Conservation (phyloP, 2,113 vertebrate genomes). For the Uria lomvia region DNA sequence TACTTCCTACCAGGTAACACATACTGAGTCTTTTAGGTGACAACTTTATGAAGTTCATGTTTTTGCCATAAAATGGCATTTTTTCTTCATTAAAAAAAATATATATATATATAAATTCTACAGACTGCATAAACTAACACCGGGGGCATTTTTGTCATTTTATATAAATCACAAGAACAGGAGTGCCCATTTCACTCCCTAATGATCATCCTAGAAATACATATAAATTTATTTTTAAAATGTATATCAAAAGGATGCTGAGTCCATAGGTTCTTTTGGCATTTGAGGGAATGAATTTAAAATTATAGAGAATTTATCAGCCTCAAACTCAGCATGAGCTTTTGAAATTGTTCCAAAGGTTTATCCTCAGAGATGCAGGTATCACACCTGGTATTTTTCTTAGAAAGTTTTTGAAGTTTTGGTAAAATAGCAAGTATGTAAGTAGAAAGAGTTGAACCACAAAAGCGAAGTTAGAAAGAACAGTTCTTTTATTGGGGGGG, state of each 20-base stretch:
- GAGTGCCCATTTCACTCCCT: background rate
- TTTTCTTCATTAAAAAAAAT: background rate
- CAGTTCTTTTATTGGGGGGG: background rate
- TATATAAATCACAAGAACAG: slow-evolving; percentile 32
- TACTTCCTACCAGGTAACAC: background rate
- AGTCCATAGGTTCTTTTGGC: slow-evolving; percentile 2
- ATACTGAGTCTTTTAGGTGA: background rate
- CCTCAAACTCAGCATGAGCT: slow-evolving; percentile 28
- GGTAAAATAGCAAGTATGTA: background rate
- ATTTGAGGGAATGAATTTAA: slow-evolving; percentile 27
- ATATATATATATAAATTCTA: slow-evolving; percentile 35
- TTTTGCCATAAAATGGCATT: background rate
- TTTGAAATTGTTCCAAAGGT: slow-evolving; percentile 1
- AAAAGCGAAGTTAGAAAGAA: slow-evolving; percentile 23
- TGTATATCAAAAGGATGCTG: slow-evolving; percentile 9
- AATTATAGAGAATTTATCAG: slow-evolving; percentile 32
- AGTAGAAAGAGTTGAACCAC: slow-evolving; percentile 8
- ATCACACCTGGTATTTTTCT: slow-evolving; percentile 6
- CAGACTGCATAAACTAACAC: background rate
- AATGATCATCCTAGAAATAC: slow-evolving; percentile 39
- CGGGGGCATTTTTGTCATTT: slow-evolving; percentile 36
- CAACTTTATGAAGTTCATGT: background rate
- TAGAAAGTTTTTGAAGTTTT: slow-evolving; percentile 33
- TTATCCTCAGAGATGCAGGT: slow-evolving; percentile 6
- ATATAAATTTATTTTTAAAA: slow-evolving; percentile 40